These are phyloP conservation scores for Oligia fasciuncula DNA, from an alignment of 2,888 invertebrate species.

Conservation along the genomic window DNA sequence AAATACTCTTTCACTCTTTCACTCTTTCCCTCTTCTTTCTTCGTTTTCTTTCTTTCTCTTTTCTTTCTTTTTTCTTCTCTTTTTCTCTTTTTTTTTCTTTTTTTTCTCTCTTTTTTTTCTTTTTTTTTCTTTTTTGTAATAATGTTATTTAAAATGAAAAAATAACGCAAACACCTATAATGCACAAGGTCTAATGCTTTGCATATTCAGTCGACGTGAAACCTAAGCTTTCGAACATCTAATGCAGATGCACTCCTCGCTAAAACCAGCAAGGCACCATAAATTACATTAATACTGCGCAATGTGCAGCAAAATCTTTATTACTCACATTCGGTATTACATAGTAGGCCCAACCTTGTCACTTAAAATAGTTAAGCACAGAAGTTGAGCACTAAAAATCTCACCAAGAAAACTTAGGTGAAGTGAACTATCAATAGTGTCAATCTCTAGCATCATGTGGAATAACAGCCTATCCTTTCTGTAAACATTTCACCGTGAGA, in stretches of 20 bases:
- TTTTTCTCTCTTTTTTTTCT: no score
- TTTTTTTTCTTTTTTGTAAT: no score
- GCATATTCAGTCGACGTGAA: slow-evolving; percentile 22
- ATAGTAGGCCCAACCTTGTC: slow-evolving; percentile 43
- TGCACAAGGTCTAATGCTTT: background rate
- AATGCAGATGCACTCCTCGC: slow-evolving; percentile 47
- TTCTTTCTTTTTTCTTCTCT: no score
- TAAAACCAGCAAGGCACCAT: background rate
- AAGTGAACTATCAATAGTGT: no score
- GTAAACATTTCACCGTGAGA: no score
- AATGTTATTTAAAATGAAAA: background rate
- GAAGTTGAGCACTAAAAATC: background rate
- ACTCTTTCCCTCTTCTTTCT: no score
- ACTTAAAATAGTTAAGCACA: background rate
- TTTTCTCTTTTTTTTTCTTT: no score
- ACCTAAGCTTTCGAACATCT: slow-evolving; percentile 10
- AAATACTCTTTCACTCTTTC: no score
- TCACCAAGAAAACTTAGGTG: no score
- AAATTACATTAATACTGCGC: slow-evolving; percentile 34
- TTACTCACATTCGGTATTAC: slow-evolving; percentile 41
- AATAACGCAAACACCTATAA: background rate
- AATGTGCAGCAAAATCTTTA: slow-evolving; percentile 38
- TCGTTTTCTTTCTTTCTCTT: no score
- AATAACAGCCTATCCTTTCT: no score
- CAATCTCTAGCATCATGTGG: no score